These are phyloP conservation scores for Holotrichia oblita DNA, from an alignment of 1,140 invertebrate species.

Conservation along the genomic window DNA sequence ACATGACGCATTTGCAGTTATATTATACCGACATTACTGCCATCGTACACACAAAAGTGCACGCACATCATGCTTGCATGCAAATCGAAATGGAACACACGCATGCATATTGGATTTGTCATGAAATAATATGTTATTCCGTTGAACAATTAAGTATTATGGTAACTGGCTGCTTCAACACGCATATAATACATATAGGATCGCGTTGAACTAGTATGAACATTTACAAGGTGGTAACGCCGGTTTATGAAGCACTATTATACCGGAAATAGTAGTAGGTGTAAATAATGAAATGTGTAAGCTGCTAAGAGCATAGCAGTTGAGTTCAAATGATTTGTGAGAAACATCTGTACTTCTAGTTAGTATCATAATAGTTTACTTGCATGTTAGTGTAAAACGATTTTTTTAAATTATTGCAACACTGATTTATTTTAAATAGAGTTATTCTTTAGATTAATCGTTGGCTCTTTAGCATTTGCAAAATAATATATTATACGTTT, in stretches of 20 bases:
- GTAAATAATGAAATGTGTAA: background rate
- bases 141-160: slow-evolving; percentile 22
- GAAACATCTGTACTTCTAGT: too few relatives aligned
- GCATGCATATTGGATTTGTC: slow-evolving; percentile 38
- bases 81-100: slow-evolving; percentile 38
- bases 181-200: slow-evolving; percentile 2
- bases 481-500: too few relatives aligned
- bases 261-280: slow-evolving; percentile 7
- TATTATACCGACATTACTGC: background rate
- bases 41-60: slow-evolving; percentile 32
- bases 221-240: slow-evolving; percentile 30
- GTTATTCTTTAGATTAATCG: too few relatives aligned
- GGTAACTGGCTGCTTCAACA: background rate
- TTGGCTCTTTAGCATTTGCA: too few relatives aligned
- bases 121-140: slow-evolving; percentile 43
- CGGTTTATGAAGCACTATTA: slow-evolving; percentile 16
- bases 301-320: too few relatives aligned
- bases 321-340: too few relatives aligned
- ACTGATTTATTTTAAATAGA: too few relatives aligned
- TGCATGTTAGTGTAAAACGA: too few relatives aligned
- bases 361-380: too few relatives aligned
- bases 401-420: too few relatives aligned
- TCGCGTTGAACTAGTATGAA: too few relatives aligned
- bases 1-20: background rate
- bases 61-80: slow-evolving; percentile 2